A percentile compares a stretch with the other conserved stretches of the same genome.
Evolutionary conservation across 2,888 invertebrate species (phyloP).

Genomic region (Cephalotes varians): DNA sequence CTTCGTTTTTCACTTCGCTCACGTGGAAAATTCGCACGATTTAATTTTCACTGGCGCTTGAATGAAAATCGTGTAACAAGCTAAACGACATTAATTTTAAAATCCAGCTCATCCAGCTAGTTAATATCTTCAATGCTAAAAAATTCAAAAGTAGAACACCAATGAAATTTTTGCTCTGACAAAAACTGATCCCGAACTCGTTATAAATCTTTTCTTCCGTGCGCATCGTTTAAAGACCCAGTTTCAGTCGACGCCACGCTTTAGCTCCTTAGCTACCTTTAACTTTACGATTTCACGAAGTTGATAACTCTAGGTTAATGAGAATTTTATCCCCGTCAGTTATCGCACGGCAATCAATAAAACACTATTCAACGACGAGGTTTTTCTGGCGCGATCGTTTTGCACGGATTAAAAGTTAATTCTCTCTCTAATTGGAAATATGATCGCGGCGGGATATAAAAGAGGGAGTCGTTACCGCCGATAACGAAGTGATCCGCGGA

Average conservation of each 20-base stretch:
- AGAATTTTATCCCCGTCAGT: conserved; percentile 27
- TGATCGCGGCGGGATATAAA: conserved; percentile 34
- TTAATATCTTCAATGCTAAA: not conserved
- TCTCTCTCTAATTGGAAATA: conserved; percentile 52
- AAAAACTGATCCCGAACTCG: not conserved
- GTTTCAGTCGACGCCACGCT: not conserved
- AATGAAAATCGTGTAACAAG: not conserved
- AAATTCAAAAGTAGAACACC: not conserved
- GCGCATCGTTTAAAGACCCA: not conserved
- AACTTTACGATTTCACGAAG: not conserved
- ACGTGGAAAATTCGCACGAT: not conserved
- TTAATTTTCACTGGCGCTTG: not conserved
- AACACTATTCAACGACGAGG: conserved; percentile 8
- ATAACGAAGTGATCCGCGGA: conserved; percentile 29
- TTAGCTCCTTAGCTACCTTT: not conserved
- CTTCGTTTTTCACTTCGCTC: not conserved
- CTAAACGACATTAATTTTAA: not conserved
- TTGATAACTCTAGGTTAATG: conserved; percentile 40
- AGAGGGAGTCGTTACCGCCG: conserved; percentile 31
- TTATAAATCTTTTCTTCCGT: not conserved
- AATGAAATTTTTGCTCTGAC: not conserved
- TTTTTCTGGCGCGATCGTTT: conserved; percentile 30
- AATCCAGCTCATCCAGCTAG: not conserved
- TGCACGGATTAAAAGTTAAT: conserved; percentile 49
- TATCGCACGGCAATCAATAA: conserved; percentile 45